Percentiles rank a stretch among this genome's conserved stretches.
phyloP scores from a whole-genome alignment of 1,140 invertebrate genomes.

The Eumeta japonica region DNA sequence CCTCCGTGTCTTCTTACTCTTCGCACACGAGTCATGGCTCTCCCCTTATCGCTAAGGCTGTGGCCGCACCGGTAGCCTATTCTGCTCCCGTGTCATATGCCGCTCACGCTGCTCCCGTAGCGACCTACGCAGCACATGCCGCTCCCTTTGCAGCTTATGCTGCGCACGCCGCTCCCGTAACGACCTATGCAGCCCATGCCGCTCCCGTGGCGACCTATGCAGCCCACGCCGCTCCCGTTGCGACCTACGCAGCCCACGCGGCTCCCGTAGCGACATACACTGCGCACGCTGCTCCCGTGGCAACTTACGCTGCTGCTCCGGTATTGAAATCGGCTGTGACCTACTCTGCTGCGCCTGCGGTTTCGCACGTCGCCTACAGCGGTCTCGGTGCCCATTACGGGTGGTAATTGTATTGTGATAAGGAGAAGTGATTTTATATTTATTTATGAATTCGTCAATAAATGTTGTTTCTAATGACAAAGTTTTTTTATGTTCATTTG shows the following conservation, averaged over 20 bases:
- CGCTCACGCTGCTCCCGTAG: constrained; percentile 10
- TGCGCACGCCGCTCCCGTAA: constrained; percentile 7
- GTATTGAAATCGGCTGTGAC: constrained; percentile 17
- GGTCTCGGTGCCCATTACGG: constrained; percentile 24
- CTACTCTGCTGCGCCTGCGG: constrained; percentile 28
- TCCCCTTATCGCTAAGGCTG: constrained; percentile 13
- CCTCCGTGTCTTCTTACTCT: background rate
- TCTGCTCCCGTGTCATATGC: constrained; percentile 20
- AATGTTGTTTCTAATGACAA: no score
- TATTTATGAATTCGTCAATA: no score
- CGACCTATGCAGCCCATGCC: constrained; percentile 10
- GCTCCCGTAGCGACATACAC: constrained; percentile 1
- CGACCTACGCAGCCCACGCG: constrained; percentile 8
- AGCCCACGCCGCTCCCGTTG: constrained; percentile 11
- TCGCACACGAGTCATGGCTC: constrained; percentile 4
- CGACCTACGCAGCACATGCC: constrained; percentile 4
- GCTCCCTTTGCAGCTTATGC: background rate
- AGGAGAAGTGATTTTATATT: no score
- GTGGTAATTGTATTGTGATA: no score
- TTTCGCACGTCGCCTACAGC: constrained; percentile 31
- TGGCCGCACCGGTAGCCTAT: background rate
- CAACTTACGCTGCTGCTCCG: constrained; percentile 7
- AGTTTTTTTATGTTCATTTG: no score
- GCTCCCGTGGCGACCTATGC: constrained; percentile 18
- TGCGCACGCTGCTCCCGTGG: background rate